Percentiles rank a stretch among this genome's conserved stretches.
These are phyloP conservation scores for Hyposoter dolosus DNA, from an alignment of 2,888 invertebrate genomes.

Conservation along the genomic window DNA sequence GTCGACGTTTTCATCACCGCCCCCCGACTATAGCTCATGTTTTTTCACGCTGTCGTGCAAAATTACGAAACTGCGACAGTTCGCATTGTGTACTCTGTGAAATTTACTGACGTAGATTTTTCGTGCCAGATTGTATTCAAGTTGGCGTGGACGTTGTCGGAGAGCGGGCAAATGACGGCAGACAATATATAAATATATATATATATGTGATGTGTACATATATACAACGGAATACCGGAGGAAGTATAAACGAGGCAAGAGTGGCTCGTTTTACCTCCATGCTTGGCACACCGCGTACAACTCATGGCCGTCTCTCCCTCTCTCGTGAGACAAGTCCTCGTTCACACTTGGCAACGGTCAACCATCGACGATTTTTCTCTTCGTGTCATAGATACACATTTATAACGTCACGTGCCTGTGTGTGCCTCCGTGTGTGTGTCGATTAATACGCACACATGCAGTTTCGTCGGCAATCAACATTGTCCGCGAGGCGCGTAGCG, in stretches of 20 bases:
- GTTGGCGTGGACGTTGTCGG: slow-evolving; percentile 20
- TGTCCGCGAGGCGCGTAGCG: slow-evolving; percentile 41
- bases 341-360: slow-evolving; percentile 74
- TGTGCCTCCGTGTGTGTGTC: not conserved
- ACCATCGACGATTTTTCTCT: slow-evolving; percentile 62
- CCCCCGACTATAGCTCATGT: not conserved
- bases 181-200: not conserved
- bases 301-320: slow-evolving; percentile 68
- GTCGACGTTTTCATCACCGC: not conserved
- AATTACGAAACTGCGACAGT: slow-evolving; percentile 42
- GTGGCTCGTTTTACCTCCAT: slow-evolving; percentile 46
- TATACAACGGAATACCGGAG: slow-evolving; percentile 27
- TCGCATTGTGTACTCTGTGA: slow-evolving; percentile 44
- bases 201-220: not conserved
- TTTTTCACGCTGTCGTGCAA: slow-evolving; percentile 20
- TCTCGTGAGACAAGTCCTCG: slow-evolving; percentile 69
- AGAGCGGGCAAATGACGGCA: slow-evolving; percentile 33
- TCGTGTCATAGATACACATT: slow-evolving; percentile 3
- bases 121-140: slow-evolving; percentile 63
- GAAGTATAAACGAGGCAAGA: slow-evolving; percentile 64
- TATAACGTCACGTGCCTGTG: not conserved
- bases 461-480: slow-evolving; percentile 33
- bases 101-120: slow-evolving; percentile 59
- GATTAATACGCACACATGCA: slow-evolving; percentile 26
- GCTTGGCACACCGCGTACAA: slow-evolving; percentile 66